Conservation (phyloP, 2,113 vertebrate genomes). For the Datnioides undecimradiatus region DNA sequence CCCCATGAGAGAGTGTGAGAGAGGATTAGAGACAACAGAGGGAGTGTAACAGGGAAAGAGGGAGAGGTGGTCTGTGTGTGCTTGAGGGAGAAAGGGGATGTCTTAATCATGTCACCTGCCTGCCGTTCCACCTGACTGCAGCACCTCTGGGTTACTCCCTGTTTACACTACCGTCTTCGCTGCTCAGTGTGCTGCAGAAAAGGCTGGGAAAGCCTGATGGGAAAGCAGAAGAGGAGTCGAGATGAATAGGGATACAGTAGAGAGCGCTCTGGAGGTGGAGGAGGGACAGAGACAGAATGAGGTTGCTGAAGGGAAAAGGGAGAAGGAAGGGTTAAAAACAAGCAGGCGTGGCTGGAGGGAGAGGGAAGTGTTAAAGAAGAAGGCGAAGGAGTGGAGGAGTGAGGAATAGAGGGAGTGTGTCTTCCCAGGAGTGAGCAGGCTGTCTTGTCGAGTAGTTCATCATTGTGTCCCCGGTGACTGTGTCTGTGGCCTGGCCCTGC, state of each 20-base stretch:
- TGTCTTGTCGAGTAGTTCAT: slow-evolving; percentile 84
- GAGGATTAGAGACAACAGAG: slow-evolving; percentile 68
- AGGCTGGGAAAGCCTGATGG: slow-evolving; percentile 23
- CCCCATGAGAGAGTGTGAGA: slow-evolving; percentile 67
- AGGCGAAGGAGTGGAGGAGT: slow-evolving; percentile 56
- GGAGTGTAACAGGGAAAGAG: slow-evolving; percentile 53
- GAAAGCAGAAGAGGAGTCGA: slow-evolving; percentile 17
- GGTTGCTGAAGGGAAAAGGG: slow-evolving; percentile 55
- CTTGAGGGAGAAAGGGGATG: slow-evolving; percentile 60
- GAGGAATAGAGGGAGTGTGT: slow-evolving; percentile 70
- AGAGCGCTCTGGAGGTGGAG: slow-evolving; percentile 12
- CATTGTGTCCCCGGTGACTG: slow-evolving; percentile 84
- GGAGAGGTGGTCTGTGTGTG: slow-evolving; percentile 15
- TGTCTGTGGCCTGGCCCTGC: slow-evolving; percentile 83
- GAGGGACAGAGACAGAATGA: slow-evolving; percentile 70
- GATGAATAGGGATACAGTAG: slow-evolving; percentile 29
- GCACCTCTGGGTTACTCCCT: slow-evolving; percentile 75
- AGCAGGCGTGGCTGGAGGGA: slow-evolving; percentile 57
- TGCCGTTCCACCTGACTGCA: slow-evolving; percentile 68
- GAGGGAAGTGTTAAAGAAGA: slow-evolving; percentile 68
- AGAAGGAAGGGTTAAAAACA: slow-evolving; percentile 70
- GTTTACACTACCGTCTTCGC: slow-evolving; percentile 64
- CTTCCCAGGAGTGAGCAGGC: slow-evolving; percentile 81
- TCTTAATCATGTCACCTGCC: slow-evolving; percentile 79
- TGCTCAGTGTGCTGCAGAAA: slow-evolving; percentile 15